phyloP scores from a whole-genome alignment of 2,797 vertebrate species.

The Phylloscopus collybita region DNA sequence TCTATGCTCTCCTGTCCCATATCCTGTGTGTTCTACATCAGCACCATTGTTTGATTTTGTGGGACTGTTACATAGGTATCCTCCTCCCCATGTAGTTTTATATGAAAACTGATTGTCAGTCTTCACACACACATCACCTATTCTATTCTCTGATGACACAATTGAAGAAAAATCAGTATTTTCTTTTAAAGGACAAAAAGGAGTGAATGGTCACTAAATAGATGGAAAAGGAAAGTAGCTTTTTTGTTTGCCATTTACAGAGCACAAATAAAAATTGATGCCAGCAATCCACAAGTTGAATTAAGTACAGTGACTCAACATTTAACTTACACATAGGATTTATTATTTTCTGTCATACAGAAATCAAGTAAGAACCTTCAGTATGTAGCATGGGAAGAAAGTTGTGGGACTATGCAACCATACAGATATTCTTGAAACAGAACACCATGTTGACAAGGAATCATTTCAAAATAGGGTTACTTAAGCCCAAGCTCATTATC shows the following conservation, averaged over 20 bases:
- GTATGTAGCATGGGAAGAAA: slow-evolving; percentile 15
- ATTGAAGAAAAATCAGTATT: not conserved
- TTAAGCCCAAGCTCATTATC: not conserved
- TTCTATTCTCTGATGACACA: not conserved
- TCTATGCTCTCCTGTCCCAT: not conserved
- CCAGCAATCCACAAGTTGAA: not conserved
- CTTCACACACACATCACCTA: not conserved
- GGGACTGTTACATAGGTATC: not conserved
- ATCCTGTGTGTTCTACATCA: not conserved
- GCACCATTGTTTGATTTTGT: not conserved
- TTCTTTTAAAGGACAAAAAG: not conserved
- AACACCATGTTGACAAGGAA: not conserved
- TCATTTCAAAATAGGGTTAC: not conserved
- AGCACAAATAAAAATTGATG: not conserved
- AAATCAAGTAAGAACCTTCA: slow-evolving; percentile 34
- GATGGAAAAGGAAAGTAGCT: not conserved
- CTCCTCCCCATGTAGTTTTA: not conserved
- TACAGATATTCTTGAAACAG: slow-evolving; percentile 47
- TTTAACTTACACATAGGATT: slow-evolving; percentile 33
- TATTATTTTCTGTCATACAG: slow-evolving; percentile 61
- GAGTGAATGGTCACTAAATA: not conserved
- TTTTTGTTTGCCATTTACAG: not conserved
- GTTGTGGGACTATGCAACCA: not conserved
- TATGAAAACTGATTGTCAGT: not conserved
- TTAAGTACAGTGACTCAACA: slow-evolving; percentile 40